Base-by-base conservation (phyloP, 2,797 vertebrate species). In the Periophthalmus magnuspinnatus region DNA sequence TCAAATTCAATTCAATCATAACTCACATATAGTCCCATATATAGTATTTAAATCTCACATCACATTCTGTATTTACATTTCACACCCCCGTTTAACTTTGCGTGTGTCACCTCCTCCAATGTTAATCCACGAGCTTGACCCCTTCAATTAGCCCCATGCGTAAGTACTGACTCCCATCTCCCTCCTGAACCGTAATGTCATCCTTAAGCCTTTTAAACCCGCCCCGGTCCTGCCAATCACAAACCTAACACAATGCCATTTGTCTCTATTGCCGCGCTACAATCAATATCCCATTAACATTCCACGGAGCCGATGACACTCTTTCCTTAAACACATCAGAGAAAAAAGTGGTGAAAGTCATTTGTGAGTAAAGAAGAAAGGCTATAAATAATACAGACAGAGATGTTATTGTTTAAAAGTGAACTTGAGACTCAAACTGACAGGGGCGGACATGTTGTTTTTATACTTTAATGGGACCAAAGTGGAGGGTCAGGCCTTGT, bases 281-380 rank as follows among this genome's bases (percentile, higher is more conserved):
- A 66, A 88, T 92, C 88, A 71, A 90, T 88, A 88, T 78, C 4
- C 83, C 82, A 83, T 90, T 90, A 88, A 85, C 84, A 81, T 66
- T 66, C 38, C 71, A 33, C 34, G n/a, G 74, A 85, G 82, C 80
- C 83, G 84, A 83, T 78, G 80, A 80, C 77, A 61, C 69, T 64
- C 77, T 76, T 77, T 78, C 22, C 61, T 73, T 76, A 24, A 77
- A 72, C 65, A 70, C 62, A 71, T 67, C 6, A 66, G 72, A 62
- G 34, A 57, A 32, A 48, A 14, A 38, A 50, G 60, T 36, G 52
- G 32, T 64, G 67, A 61, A 62, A 62, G 10, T 45, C 22, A 24
- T 45, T 63, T 45, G 41, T 32, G 38, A 47, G 41, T 19, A 48
- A 48, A 64, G 61, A 28, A 48, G 41, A 28, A 9, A 16, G 62